phyloP scores from a whole-genome alignment of 2,888 invertebrate genomes.

The Drosophila affinis region DNA sequence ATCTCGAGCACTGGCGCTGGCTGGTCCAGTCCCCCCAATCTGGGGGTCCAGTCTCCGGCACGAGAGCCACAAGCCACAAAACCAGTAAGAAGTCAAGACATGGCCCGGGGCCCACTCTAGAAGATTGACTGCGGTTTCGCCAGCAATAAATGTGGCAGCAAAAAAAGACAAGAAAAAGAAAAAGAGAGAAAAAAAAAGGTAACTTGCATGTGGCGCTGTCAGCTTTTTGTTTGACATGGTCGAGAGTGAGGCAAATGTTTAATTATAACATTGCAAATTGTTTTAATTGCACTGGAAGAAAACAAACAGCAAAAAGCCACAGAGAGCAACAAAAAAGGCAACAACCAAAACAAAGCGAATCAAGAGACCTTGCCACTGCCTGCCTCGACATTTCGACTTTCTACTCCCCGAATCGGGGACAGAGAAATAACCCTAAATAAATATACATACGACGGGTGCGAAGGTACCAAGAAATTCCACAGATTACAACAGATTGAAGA shows the following conservation, averaged over 20 bases:
- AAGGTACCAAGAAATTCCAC: too few relatives aligned
- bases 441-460: too few relatives aligned
- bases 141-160: slow-evolving; percentile 6
- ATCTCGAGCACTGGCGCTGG: slow-evolving; percentile 11
- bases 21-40: not conserved
- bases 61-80: slow-evolving; percentile 5
- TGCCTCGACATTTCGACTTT: slow-evolving; percentile 19
- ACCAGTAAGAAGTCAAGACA: slow-evolving; percentile 40
- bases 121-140: slow-evolving; percentile 11
- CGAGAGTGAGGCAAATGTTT: slow-evolving; percentile 58
- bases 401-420: slow-evolving; percentile 11
- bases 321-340: too few relatives aligned
- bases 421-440: slow-evolving; percentile 7
- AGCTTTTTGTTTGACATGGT: slow-evolving; percentile 57
- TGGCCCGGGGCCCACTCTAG: slow-evolving; percentile 37
- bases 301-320: slow-evolving; percentile 6
- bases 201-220: slow-evolving; percentile 49
- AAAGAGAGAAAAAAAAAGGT: not conserved
- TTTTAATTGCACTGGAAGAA: slow-evolving; percentile 54
- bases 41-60: not conserved
- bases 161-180: not conserved
- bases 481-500: too few relatives aligned
- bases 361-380: slow-evolving; percentile 16
- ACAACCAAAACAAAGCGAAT: slow-evolving; percentile 3
- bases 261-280: slow-evolving; percentile 65